Evolutionary conservation across 1,140 invertebrate genomes (phyloP), one percentile per base, ranked within the genome.

Genomic region (Agraylea sexmaculata): DNA sequence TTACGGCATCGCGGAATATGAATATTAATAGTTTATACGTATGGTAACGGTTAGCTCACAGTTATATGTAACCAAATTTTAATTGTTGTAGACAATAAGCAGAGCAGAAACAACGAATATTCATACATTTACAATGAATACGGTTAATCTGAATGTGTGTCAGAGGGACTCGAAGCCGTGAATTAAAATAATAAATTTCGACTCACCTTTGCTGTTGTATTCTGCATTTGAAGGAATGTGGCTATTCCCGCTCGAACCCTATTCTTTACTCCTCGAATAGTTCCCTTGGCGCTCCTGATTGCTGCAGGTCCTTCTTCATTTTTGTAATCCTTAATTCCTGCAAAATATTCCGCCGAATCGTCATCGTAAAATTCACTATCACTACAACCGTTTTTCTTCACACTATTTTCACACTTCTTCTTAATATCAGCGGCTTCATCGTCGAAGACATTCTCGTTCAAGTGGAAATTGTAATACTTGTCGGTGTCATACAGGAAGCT

Each of bases 191-290:
- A 32, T 7, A 37, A 39, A 25, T 42, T 12, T 41, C 34, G 13
- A 62, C 67, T 65, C 52, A 85, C 82, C 74, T 83, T 83, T 35
- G 69, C 73, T 27, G 73, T 73, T 27, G 76, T 66, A 46, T 70
- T 72, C 49, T 80, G 81, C 50, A 85, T 78, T 53, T 87, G 83
- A 11, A 93, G 71, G 60, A 94, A 94, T 4, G 89, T 93, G 11
- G 85, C 87, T 51, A 95, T 94, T 45, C 90, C 89, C 35, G 88
- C 87, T 50, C 88, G 67, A 16, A 96, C 91, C 51, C 89, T 73
- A 67, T 95, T 94, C 65, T 87, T 90, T 31, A 93, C 88, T 32
- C 89, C 89, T 13, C 90, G 72, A 39, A 94, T 83, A 2, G 88
- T 93, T 20, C 90, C 90, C 57, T 85, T 86, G 43, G 83, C 78